A percentile compares a stretch with the other conserved stretches of the same genome.
These are phyloP conservation scores for Microcebus lehilahytsara DNA, from an alignment of 2,113 vertebrate species.

Conservation along the genomic window DNA sequence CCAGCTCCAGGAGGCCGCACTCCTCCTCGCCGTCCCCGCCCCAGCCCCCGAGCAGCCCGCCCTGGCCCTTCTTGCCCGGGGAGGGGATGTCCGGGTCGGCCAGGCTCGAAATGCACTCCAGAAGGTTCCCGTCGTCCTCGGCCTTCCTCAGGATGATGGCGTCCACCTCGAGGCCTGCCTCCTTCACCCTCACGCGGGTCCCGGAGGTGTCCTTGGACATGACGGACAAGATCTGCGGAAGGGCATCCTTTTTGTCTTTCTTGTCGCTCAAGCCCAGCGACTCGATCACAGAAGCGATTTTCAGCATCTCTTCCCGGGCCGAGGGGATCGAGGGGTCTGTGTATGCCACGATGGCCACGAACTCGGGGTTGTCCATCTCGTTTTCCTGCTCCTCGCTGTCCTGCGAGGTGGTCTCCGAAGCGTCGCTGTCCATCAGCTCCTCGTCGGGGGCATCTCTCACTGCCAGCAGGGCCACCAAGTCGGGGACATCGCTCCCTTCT, in stretches of 20 bases:
- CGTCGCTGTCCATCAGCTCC: not conserved
- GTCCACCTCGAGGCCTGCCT: slow-evolving; percentile 44
- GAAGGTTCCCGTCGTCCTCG: not conserved
- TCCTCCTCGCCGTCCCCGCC: not conserved
- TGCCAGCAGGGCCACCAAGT: not conserved
- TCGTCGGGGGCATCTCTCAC: not conserved
- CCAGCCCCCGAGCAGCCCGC: not conserved
- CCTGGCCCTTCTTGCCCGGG: not conserved
- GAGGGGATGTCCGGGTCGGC: not conserved
- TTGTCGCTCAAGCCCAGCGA: slow-evolving; percentile 17
- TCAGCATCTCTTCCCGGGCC: slow-evolving; percentile 16
- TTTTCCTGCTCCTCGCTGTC: not conserved
- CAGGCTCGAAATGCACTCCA: not conserved
- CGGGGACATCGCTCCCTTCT: not conserved
- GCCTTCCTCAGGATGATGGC: slow-evolving; percentile 8
- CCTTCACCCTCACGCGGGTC: not conserved
- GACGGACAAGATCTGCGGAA: not conserved
- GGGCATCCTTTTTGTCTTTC: not conserved
- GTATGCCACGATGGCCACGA: slow-evolving; percentile 16
- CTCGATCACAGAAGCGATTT: slow-evolving; percentile 31
- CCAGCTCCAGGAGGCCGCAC: slow-evolving; percentile 32
- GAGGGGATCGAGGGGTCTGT: not conserved
- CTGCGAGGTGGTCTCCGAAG: not conserved
- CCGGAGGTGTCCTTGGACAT: not conserved
- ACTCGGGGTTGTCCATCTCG: slow-evolving; percentile 3